These are phyloP conservation scores for Drosophila mauritiana DNA, from an alignment of 1,140 invertebrate genomes.

Conservation along the genomic window DNA sequence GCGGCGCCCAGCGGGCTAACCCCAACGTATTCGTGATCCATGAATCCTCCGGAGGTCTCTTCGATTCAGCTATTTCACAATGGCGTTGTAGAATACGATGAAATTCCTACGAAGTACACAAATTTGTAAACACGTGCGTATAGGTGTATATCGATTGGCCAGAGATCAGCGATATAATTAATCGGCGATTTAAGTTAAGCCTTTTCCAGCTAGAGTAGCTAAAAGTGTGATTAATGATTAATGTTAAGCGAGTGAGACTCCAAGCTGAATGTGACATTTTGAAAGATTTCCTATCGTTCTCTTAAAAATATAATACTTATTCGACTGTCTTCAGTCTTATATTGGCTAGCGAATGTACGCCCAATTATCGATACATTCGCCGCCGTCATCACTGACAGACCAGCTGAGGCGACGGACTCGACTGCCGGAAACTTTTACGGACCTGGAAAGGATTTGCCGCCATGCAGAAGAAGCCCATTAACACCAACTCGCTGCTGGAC, in stretches of 20 bases:
- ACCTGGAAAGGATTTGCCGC: conserved; percentile 13
- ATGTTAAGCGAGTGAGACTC: too few species aligned
- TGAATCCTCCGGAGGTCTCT: conserved; percentile 2
- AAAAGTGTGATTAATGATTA: background rate
- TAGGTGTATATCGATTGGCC: background rate
- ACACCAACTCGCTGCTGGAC: conserved; percentile 79
- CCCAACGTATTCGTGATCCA: conserved; percentile 58
- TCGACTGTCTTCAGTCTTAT: background rate
- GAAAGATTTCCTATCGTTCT: too few species aligned
- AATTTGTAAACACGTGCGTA: conserved; percentile 62
- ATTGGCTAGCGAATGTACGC: background rate
- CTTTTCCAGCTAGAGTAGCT: background rate
- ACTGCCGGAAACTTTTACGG: background rate
- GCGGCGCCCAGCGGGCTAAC: conserved; percentile 41
- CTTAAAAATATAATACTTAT: background rate
- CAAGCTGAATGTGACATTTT: too few species aligned
- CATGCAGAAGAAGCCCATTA: conserved; percentile 79
- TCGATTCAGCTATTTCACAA: conserved; percentile 16
- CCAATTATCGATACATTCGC: background rate
- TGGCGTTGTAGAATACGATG: conserved; percentile 2
- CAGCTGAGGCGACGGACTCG: conserved; percentile 1
- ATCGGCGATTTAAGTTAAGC: background rate
- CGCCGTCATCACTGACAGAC: background rate
- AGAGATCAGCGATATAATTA: background rate
- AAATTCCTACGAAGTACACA: conserved; percentile 21